Evolutionary conservation across 2,113 vertebrate species (phyloP).

Genomic region (Paedocypris sp.): DNA sequence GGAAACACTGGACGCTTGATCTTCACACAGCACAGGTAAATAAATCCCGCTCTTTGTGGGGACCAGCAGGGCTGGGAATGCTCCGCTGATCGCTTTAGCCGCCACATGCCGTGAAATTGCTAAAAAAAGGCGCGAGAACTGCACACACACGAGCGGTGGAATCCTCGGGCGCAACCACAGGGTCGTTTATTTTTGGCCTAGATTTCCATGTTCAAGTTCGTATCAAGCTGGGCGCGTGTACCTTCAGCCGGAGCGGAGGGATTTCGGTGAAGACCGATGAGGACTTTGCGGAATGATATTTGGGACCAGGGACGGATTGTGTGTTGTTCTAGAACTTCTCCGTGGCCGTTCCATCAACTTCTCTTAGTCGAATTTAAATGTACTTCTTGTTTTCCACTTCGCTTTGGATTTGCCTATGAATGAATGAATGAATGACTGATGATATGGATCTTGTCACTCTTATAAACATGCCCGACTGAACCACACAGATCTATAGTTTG

Average conservation of each 20-base stretch:
- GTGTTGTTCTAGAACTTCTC: background rate
- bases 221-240: background rate
- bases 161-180: no score
- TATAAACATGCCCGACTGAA: no score
- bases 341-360: no score
- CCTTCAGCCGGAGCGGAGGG: background rate
- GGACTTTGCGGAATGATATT: background rate
- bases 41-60: background rate
- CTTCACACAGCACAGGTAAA: conserved; percentile 4
- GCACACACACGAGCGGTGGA: no score
- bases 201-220: conserved; percentile 8
- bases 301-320: no score
- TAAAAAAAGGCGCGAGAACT: no score
- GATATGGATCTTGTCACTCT: no score
- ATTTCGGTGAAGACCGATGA: background rate
- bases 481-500: no score
- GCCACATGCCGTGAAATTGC: background rate
- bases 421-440: no score
- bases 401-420: no score
- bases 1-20: background rate
- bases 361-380: no score
- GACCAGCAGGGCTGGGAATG: background rate
- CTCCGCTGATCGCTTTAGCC: background rate
- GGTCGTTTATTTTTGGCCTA: conserved; percentile 32
- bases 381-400: no score